Base-by-base conservation (phyloP, 2,888 invertebrate species). In the Synanthedon myopaeformis region DNA sequence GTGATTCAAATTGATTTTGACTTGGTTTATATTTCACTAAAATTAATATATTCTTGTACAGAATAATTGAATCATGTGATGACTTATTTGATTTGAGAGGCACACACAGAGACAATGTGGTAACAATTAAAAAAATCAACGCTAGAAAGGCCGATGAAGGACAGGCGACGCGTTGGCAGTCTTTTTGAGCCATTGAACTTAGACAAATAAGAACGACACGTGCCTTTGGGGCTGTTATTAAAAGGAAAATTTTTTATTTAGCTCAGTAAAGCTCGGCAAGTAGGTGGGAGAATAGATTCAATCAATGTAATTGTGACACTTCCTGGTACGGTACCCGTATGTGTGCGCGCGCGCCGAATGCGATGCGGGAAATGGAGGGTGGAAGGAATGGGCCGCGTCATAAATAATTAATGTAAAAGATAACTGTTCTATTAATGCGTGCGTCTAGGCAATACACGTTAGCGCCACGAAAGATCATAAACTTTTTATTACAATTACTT, bases 271-370 rank as follows among this genome's bases (percentile, higher is more conserved):
- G 59, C 53, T 56, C 61, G 63, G 65, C 66, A 61, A 63, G 63
- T 61, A 66, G 59, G 61, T 61, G 61, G 58, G 64, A 78, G 77
- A 81, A 81, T 79, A 59, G 45, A 69, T 72, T 74, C 76, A 79
- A 81, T 82, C 80, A 70, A 67, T 67, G 72, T 79, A 80, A 76
- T 79, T 72, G 70, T 68, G 61, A 65, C 58, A 65, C 69, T 76
- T 76, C 75, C 70, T 73, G 66, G 73, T 63, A 65, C 69, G 62
- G 66, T 54, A 60, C 79, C 74, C 78, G 72, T 72, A 77, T 76
- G 73, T 28, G 35, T 35, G 35, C 67, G 69, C 69, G 58, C 53
- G 64, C 70, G 65, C 66, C 49, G 54, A 42, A 42, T 49, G 19
- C 35, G 28, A 51, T 14, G 49, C 42, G 42, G 45, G 41, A 41